Evolutionary conservation across 2,113 vertebrate genomes (phyloP), one percentile per base, ranked within the genome.

Genomic region (Trogon melanurus): DNA sequence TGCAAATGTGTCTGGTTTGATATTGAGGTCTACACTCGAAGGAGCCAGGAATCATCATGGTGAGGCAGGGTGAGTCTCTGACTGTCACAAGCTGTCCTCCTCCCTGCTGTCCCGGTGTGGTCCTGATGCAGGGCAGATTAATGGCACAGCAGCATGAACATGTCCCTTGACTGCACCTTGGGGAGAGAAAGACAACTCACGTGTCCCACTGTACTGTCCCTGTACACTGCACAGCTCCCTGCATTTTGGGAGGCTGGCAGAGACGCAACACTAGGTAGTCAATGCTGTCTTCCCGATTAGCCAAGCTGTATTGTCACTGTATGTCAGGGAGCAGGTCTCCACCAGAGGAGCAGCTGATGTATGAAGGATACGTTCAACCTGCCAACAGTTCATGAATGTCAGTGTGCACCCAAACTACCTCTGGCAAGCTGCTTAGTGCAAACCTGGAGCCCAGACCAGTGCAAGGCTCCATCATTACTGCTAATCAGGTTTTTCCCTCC

Each of bases 321-420:
- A 7, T 2, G 1, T 50, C 38, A 21, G 0, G 0, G n/a, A 60
- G 21, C 29, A 51, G 20, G 7, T 23, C 20, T 71, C 19, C 74
- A 72, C 6, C 44, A 50, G 45, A 51, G 21, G 12, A 73, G 8
- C 6, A 3, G 15, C 38, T 41, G 20, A 41, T 1, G 1, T 27
- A 21, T 3, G 30, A 71, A 78, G 9, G 14, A 5, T 60, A 21
- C 2, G 0, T 50, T 10, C 48, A 57, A n/a, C 13, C 51, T 62
- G 6, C 4, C 0, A 1, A 41, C 21, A 8, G 1, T 16, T 72
- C 27, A 32, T 0, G 0, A 20, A 23, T 19, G 15, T 47, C 12
- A 5, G 7, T 21, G 8, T 67, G 32, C 5, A 38, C 32, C 22
- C 48, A 60, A 14, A 32, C 36, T 41, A 29, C 15, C 16, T 41